These are phyloP conservation scores for Protobothrops flavoviridis DNA, from an alignment of 2,113 vertebrate genomes.

Conservation along the genomic window DNA sequence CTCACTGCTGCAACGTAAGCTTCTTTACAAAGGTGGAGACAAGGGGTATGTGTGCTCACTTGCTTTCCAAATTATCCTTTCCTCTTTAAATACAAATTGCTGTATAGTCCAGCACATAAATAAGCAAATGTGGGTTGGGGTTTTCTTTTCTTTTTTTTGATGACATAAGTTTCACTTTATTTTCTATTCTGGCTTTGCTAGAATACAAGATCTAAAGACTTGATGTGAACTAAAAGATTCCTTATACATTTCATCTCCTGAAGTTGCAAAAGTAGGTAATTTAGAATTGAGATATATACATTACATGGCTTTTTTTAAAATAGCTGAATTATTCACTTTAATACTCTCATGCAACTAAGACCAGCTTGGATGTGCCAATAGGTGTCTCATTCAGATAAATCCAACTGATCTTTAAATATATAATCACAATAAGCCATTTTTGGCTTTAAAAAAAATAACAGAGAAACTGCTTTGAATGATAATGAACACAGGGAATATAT, in stretches of 20 bases:
- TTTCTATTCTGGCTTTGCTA: background rate
- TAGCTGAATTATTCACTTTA: conserved; percentile 21
- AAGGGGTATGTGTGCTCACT: background rate
- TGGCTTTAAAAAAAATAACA: background rate
- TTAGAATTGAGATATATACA: conserved; percentile 30
- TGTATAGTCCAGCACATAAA: background rate
- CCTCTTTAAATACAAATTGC: background rate
- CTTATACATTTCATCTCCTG: background rate
- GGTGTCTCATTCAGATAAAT: background rate
- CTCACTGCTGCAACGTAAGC: background rate
- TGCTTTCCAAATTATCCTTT: background rate
- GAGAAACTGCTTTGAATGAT: background rate
- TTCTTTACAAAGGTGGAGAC: background rate
- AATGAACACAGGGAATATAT: background rate
- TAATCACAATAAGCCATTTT: background rate
- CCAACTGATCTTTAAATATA: background rate
- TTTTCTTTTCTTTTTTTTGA: background rate
- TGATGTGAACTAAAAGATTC: conserved; percentile 33
- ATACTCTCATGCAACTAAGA: background rate
- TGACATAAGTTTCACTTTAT: conserved; percentile 2
- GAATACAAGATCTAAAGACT: background rate
- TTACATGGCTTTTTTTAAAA: conserved; percentile 14
- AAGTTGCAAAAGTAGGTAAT: conserved; percentile 47
- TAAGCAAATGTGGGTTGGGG: background rate
- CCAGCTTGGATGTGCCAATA: background rate